Percentiles rank a stretch among this genome's conserved stretches.
These are phyloP conservation scores for Hippopotamyrus pictus DNA, from an alignment of 2,797 vertebrate genomes.

Conservation along the genomic window DNA sequence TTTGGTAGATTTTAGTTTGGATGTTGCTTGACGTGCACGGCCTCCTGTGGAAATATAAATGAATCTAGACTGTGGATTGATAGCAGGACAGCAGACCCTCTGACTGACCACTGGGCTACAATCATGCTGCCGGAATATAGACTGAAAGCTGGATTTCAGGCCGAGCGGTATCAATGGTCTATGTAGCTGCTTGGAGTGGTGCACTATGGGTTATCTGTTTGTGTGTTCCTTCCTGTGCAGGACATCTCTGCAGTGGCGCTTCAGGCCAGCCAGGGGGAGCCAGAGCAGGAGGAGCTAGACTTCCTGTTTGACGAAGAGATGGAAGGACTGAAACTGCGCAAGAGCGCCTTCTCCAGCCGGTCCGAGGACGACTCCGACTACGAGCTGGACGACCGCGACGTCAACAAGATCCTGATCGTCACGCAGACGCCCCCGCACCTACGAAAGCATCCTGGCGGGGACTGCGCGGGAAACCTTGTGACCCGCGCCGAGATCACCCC, in stretches of 20 bases:
- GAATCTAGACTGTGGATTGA: neutral
- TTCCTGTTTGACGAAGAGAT: constrained; percentile 92
- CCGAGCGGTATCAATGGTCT: neutral
- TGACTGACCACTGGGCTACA: neutral
- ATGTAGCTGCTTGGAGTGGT: too few relatives aligned
- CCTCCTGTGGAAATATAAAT: neutral
- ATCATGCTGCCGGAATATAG: neutral
- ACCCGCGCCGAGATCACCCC: constrained; percentile 72
- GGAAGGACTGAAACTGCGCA: constrained; percentile 68
- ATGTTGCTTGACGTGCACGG: neutral
- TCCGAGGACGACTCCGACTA: constrained; percentile 81
- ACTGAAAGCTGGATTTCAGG: neutral
- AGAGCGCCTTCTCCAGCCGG: constrained; percentile 79
- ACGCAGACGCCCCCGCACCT: constrained; percentile 82
- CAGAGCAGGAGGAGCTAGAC: constrained; percentile 83
- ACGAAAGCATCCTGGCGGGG: constrained; percentile 73
- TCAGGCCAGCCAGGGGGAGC: constrained; percentile 37
- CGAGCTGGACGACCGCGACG: constrained; percentile 82
- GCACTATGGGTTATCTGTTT: neutral
- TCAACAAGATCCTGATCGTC: constrained; percentile 91
- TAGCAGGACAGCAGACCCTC: neutral
- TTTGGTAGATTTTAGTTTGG: neutral
- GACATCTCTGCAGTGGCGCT: constrained; percentile 33
- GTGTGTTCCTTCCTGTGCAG: constrained; percentile 30
- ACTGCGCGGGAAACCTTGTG: constrained; percentile 66